Conservation (phyloP, 2,888 invertebrate genomes). For the Coenonympha glycerion region DNA sequence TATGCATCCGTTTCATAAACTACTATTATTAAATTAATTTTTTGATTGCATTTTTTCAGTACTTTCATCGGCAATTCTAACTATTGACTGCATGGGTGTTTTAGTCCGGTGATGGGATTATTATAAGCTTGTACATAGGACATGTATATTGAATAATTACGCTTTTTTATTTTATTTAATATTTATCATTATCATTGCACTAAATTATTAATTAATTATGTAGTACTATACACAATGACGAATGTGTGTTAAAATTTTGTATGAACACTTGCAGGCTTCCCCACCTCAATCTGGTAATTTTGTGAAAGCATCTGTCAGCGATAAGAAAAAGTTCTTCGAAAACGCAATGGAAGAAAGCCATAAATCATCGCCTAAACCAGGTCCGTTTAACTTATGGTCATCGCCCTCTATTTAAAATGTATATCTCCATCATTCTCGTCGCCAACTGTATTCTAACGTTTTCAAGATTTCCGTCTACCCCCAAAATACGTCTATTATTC, state of each 20-base stretch:
- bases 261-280: conserved; percentile 63
- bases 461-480: no score
- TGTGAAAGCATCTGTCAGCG: conserved; percentile 91
- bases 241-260: background rate
- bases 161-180: conserved; percentile 64
- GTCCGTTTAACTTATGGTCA: conserved; percentile 53
- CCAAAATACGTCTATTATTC: no score
- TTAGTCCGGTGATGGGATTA: conserved; percentile 56
- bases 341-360: conserved; percentile 95
- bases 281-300: conserved; percentile 83
- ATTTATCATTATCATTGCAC: conserved; percentile 30
- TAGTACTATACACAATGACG: background rate
- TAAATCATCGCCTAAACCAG: conserved; percentile 89
- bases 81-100: conserved; percentile 70
- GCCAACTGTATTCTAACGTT: no score
- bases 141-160: conserved; percentile 31
- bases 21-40: conserved; percentile 48
- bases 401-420: no score
- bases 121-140: conserved; percentile 62
- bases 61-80: conserved; percentile 29
- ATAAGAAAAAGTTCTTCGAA: conserved; percentile 96
- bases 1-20: no score
- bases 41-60: conserved; percentile 40
- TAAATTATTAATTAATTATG: conserved; percentile 1
- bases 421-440: no score